Conservation (phyloP, 2,888 invertebrate genomes). For the Coremacera marginata region DNA sequence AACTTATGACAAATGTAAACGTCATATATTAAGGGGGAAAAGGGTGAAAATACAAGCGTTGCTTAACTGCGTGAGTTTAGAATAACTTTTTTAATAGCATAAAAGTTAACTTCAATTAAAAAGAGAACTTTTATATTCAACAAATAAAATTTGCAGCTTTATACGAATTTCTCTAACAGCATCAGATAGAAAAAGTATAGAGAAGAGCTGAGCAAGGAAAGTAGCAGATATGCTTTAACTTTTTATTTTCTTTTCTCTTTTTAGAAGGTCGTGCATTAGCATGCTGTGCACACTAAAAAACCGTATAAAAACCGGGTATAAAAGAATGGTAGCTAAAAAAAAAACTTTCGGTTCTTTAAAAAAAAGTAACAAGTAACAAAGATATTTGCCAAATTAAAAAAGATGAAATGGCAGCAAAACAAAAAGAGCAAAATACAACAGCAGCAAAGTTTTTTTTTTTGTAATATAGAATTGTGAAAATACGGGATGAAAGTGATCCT, state of each 20-base stretch:
- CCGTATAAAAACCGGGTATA: not conserved
- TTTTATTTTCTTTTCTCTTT: not conserved
- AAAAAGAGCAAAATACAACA: not conserved
- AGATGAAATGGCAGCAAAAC: not conserved
- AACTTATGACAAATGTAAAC: too few species aligned
- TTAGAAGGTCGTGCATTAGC: slow-evolving; percentile 1
- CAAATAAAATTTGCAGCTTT: too few species aligned
- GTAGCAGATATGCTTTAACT: not conserved
- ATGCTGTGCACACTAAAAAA: not conserved
- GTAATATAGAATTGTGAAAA: slow-evolving; percentile 17
- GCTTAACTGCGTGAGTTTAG: too few species aligned
- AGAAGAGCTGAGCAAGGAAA: too few species aligned
- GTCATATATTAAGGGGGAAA: too few species aligned
- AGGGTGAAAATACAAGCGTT: too few species aligned
- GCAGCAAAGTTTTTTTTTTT: not conserved
- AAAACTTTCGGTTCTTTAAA: not conserved
- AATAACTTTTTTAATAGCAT: too few species aligned
- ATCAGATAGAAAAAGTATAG: too few species aligned
- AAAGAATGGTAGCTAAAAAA: not conserved
- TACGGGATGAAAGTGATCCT: slow-evolving; percentile 2
- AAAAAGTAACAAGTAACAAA: not conserved
- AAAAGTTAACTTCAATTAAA: too few species aligned
- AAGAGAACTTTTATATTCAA: too few species aligned
- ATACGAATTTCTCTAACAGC: too few species aligned
- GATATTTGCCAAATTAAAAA: slow-evolving; percentile 17